These are phyloP conservation scores for Gibbula magus DNA, from an alignment of 2,888 invertebrate species.

Conservation along the genomic window DNA sequence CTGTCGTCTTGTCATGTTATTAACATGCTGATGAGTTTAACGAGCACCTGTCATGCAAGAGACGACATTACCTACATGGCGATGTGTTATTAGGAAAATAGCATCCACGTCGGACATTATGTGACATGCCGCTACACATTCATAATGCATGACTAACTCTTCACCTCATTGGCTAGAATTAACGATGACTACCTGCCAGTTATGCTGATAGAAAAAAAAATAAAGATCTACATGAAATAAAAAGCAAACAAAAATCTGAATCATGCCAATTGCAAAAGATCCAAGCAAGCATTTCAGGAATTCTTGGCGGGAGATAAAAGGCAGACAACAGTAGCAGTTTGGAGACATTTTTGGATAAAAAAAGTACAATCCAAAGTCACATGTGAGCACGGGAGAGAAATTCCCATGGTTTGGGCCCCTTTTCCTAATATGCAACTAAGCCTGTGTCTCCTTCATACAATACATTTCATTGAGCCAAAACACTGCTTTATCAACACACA, in stretches of 20 bases:
- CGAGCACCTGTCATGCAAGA: no score
- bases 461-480: not conserved
- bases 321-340: not conserved
- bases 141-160: no score
- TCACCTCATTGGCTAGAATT: no score
- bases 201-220: no score
- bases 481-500: conserved; percentile 3
- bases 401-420: not conserved
- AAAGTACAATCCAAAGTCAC: not conserved
- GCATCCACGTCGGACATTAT: no score
- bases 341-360: not conserved
- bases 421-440: conserved; percentile 11
- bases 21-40: no score
- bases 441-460: conserved; percentile 3
- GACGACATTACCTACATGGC: no score
- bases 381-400: conserved; percentile 1
- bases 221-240: not conserved
- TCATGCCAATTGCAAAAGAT: conserved; percentile 11
- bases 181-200: no score
- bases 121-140: no score
- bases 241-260: not conserved
- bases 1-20: no score
- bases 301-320: conserved; percentile 19
- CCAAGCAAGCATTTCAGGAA: not conserved
- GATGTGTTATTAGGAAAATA: no score